phyloP scores from a whole-genome alignment of 2,888 invertebrate species.

The Scaeva pyrastri region DNA sequence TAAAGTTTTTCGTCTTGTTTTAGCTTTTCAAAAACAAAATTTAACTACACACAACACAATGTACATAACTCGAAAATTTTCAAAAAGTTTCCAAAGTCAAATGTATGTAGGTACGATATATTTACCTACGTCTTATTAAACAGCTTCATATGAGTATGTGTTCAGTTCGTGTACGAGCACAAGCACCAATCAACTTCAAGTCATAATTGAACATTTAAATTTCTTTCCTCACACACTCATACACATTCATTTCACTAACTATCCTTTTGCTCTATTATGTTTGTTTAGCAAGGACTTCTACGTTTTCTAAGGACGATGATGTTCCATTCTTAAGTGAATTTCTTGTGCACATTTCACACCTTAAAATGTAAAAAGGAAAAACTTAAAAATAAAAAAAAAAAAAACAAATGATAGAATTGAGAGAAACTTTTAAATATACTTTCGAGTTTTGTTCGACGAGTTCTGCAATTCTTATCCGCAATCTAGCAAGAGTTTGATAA shows the following conservation, averaged over 20 bases:
- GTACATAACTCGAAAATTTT: not conserved
- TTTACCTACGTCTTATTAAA: not conserved
- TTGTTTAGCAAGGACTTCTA: slow-evolving; percentile 8
- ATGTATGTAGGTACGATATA: slow-evolving; percentile 2
- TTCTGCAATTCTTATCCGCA: not conserved
- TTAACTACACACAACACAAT: too few species aligned
- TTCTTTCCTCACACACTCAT: not conserved
- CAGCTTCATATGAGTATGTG: too few species aligned
- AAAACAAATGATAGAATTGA: too few species aligned
- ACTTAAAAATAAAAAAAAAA: not conserved
- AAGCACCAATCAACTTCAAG: slow-evolving; percentile 23
- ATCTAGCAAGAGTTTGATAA: not conserved
- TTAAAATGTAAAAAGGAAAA: slow-evolving; percentile 4
- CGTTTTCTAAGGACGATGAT: not conserved
- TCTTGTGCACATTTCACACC: slow-evolving; percentile 11
- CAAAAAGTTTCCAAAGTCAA: not conserved
- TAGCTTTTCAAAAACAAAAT: not conserved
- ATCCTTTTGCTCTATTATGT: not conserved
- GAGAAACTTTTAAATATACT: slow-evolving; percentile 18
- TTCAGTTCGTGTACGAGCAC: not conserved
- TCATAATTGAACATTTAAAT: slow-evolving; percentile 23
- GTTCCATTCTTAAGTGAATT: not conserved
- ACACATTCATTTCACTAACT: slow-evolving; percentile 7
- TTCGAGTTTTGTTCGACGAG: not conserved
- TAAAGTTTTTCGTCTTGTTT: not conserved